Evolutionary conservation across 2,888 invertebrate species (phyloP), one percentile per base, ranked within the genome.

Genomic region (Unio delphinus): DNA sequence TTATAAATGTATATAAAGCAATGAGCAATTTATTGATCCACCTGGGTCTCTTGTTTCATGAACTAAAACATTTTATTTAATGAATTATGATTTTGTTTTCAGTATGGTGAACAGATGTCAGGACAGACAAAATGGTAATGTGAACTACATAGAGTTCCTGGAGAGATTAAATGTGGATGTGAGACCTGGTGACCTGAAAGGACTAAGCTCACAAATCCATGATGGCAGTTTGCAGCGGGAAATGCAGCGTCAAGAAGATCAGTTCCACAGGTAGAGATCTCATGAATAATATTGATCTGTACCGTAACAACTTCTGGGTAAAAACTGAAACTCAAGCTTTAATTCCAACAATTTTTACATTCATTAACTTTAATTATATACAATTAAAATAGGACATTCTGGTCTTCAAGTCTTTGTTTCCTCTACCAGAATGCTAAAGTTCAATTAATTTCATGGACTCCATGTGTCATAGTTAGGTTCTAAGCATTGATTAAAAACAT

Each of bases 121-220:
- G 17, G 81, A 84, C 65, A 65, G 70, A n/a, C 69, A 70, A 4
- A 82, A 83, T 23, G 85, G 82, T n/a, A 80, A 80, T 58, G 84
- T 89, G 34, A 87, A 85, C 72, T 89, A 88, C 72, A 77, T 86
- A 62, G 87, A 88, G 72, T 88, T 89, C 68, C 72, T 89, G 34
- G 78, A 79, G 66, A 83, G 75, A 60, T 74, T 89, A 55, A 85
- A 86, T 17, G 86, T 89, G 3, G 86, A 85, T 64, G 85, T 88
- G 3, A 68, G 75, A 55, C 89, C 89, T 0, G 87, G 87, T 17
- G 89, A 89, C 72, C 64, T 86, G 18, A 68, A 79, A 11, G 89
- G 89, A 3, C 78, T 89, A 7, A 88, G 88, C 69, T 81, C 85
- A 45, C 87, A 88, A 79, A 88, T 89, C 58, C 76, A 75, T 64